A percentile compares a stretch with the other conserved stretches of the same genome.
Conservation (phyloP, 2,888 invertebrate species). For the Sthenelais limicola region DNA sequence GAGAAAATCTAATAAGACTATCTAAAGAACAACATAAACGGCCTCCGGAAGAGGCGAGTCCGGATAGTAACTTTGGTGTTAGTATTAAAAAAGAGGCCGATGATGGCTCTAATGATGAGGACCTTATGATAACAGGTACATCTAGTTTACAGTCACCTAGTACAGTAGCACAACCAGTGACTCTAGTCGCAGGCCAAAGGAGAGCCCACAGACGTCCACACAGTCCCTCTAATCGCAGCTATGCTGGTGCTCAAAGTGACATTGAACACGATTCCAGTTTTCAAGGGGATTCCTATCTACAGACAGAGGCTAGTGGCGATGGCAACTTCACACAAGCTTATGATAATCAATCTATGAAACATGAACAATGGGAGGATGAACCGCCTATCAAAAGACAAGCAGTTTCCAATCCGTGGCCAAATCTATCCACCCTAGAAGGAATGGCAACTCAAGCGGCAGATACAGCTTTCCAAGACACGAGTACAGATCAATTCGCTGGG, state of each 20-base stretch:
- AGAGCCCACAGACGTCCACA: conserved; percentile 15
- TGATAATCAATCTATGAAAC: conserved; percentile 15
- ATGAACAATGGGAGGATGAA: conserved; percentile 10
- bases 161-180: conserved; percentile 1
- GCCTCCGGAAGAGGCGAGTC: background rate
- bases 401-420: conserved; percentile 21
- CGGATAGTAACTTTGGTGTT: conserved; percentile 10
- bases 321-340: conserved; percentile 11
- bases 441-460: conserved; percentile 14
- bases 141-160: conserved; percentile 11
- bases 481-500: background rate
- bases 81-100: conserved; percentile 2
- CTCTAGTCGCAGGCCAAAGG: conserved; percentile 22
- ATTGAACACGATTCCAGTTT: background rate
- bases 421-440: conserved; percentile 5
- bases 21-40: background rate
- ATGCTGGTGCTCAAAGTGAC: background rate
- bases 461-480: background rate
- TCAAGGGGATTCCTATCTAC: too few relatives aligned
- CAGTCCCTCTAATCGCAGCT: conserved; percentile 15
- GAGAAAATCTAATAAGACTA: too few relatives aligned
- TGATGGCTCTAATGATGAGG: background rate
- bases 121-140: conserved; percentile 10
- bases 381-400: conserved; percentile 25
- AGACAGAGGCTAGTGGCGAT: too few relatives aligned